These are phyloP conservation scores for Hirtodrosophila alboralis DNA, from an alignment of 2,888 invertebrate species.

Conservation along the genomic window DNA sequence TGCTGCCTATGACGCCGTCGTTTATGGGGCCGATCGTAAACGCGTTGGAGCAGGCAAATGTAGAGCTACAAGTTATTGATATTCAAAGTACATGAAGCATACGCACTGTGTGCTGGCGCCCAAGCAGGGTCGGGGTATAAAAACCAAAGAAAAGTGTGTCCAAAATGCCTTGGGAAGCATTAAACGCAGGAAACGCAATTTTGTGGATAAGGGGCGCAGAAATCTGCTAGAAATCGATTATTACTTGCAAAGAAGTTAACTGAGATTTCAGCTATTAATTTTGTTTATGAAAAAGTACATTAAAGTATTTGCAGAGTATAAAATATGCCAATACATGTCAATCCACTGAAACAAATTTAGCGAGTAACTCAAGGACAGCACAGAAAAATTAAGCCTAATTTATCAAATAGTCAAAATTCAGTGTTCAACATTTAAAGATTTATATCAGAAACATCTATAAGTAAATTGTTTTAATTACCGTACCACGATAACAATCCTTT, in stretches of 20 bases:
- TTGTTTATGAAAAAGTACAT: too few species aligned
- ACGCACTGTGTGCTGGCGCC: conserved; percentile 21
- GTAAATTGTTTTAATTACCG: conserved; percentile 1
- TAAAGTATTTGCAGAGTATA: too few species aligned
- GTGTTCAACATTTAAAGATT: background rate
- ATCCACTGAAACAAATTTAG: too few species aligned
- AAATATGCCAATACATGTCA: too few species aligned
- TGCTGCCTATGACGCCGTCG: conserved; percentile 17
- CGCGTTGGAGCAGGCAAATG: conserved; percentile 17
- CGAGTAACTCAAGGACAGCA: too few species aligned
- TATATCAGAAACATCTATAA: background rate
- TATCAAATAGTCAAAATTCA: too few species aligned
- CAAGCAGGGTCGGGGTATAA: conserved; percentile 1
- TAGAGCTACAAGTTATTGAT: conserved; percentile 46
- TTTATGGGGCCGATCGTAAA: conserved; percentile 50
- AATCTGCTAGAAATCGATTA: conserved; percentile 23
- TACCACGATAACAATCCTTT: conserved; percentile 6
- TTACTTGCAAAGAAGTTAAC: too few species aligned
- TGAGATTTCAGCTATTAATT: too few species aligned
- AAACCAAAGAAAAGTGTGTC: conserved; percentile 3
- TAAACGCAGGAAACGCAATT: conserved; percentile 3
- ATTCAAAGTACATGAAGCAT: conserved; percentile 49
- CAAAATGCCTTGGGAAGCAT: background rate
- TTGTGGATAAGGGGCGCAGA: background rate
- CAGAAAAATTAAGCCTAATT: too few species aligned